Percentiles rank a stretch among this genome's conserved stretches.
Conservation (phyloP, 2,888 invertebrate species). For the Timema podura region DNA sequence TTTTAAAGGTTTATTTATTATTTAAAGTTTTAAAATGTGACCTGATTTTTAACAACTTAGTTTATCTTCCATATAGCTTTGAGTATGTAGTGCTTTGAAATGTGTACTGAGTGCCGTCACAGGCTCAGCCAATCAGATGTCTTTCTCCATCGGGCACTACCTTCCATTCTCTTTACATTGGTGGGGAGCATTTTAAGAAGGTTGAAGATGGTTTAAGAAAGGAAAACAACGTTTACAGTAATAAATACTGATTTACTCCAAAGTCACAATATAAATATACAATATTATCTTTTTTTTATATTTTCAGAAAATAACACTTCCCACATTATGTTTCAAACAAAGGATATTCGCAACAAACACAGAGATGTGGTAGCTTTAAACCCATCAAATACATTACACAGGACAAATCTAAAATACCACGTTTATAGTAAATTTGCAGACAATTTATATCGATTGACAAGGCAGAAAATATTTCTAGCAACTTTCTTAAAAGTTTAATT, state of each 20-base stretch:
- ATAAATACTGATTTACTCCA: conserved; percentile 54
- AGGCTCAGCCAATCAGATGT: too few species aligned
- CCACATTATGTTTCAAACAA: conserved; percentile 31
- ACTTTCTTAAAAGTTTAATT: conserved; percentile 11
- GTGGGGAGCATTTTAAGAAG: too few species aligned
- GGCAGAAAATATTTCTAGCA: conserved; percentile 23
- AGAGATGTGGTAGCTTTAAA: conserved; percentile 28
- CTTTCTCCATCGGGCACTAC: too few species aligned
- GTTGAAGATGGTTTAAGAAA: too few species aligned
- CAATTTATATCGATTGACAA: conserved; percentile 20
- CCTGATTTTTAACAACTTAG: too few species aligned
- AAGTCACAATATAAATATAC: conserved; percentile 55
- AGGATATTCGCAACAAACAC: conserved; percentile 26
- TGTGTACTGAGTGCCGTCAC: too few species aligned
- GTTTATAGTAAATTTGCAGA: conserved; percentile 11
- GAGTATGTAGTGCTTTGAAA: too few species aligned
- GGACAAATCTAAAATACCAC: conserved; percentile 18
- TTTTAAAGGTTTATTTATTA: too few species aligned
- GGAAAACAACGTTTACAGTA: conserved; percentile 44
- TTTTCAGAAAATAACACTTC: conserved; percentile 55
- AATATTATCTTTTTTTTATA: conserved; percentile 48
- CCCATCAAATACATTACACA: conserved; percentile 24
- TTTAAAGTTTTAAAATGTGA: too few species aligned
- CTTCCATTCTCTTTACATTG: too few species aligned
- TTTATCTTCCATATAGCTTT: too few species aligned